A percentile compares a stretch with the other conserved stretches of the same genome.
Evolutionary conservation across 2,888 invertebrate genomes (phyloP).

Genomic region (Lysandra bellargus): DNA sequence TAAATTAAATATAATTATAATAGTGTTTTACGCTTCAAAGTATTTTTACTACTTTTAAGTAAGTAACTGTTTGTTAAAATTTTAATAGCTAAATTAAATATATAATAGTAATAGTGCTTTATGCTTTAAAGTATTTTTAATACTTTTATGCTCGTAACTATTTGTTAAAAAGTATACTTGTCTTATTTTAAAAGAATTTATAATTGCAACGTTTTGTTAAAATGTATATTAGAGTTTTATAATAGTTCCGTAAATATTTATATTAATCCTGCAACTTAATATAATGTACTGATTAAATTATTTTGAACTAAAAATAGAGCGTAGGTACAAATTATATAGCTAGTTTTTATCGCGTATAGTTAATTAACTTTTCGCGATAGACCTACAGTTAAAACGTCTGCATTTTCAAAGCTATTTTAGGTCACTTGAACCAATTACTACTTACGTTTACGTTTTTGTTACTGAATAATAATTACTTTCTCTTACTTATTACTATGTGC

Average conservation of each 20-base stretch:
- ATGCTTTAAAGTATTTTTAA: too few species aligned
- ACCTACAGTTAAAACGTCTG: background rate
- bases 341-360: background rate
- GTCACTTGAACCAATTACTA: background rate
- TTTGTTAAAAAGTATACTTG: background rate
- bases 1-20: too few species aligned
- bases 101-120: too few species aligned
- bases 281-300: background rate
- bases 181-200: background rate
- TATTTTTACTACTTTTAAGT: too few species aligned
- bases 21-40: too few species aligned
- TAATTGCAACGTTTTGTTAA: background rate
- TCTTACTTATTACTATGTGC: too few species aligned
- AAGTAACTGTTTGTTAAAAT: too few species aligned
- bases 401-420: conserved; percentile 1
- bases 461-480: background rate
- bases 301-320: background rate
- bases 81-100: too few species aligned
- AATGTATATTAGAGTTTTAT: background rate
- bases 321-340: background rate
- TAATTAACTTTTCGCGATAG: conserved; percentile 14
- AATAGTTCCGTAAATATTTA: background rate
- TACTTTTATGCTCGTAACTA: background rate
- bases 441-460: background rate
- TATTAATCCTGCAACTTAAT: background rate